A percentile compares a stretch with the other conserved stretches of the same genome.
Conservation (phyloP, 1,140 invertebrate genomes). For the Penaeus vannamei region DNA sequence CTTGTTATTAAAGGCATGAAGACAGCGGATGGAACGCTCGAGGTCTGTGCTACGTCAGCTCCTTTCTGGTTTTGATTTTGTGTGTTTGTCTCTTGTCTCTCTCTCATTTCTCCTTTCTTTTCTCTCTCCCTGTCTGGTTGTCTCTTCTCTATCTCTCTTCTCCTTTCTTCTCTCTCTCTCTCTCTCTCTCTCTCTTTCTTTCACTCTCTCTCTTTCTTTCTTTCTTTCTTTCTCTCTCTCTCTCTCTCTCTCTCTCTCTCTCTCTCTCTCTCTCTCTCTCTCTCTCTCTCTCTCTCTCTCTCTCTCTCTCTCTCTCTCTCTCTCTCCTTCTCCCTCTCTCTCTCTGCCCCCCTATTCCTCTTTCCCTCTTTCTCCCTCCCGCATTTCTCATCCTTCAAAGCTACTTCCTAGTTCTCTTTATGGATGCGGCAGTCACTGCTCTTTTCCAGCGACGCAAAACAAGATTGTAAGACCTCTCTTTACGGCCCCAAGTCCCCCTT, state of each 20-base stretch:
- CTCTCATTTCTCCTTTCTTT: conserved; percentile 11
- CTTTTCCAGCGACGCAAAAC: too few species aligned
- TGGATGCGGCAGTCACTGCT: too few species aligned
- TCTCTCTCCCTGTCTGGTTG: neutral
- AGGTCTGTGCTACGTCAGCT: too few species aligned
- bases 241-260: neutral
- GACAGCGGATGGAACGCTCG: too few species aligned
- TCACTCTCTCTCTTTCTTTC: neutral
- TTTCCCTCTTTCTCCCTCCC: conserved; percentile 32
- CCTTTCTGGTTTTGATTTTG: too few species aligned
- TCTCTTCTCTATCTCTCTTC: neutral
- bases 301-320: neutral
- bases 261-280: neutral
- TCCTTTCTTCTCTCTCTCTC: neutral
- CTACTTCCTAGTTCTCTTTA: too few species aligned
- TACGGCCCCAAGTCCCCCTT: too few species aligned
- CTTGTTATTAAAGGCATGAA: too few species aligned
- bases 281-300: neutral
- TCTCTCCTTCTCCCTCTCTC: neutral
- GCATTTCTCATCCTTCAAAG: too few species aligned
- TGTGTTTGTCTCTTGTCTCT: too few species aligned
- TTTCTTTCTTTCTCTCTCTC: neutral
- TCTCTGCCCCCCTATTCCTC: conserved; percentile 35
- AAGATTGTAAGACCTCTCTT: too few species aligned
- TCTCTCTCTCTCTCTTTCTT: conserved; percentile 28